These are phyloP conservation scores for Xiphophorus birchmanni DNA, from an alignment of 2,797 vertebrate genomes.

Conservation along the genomic window DNA sequence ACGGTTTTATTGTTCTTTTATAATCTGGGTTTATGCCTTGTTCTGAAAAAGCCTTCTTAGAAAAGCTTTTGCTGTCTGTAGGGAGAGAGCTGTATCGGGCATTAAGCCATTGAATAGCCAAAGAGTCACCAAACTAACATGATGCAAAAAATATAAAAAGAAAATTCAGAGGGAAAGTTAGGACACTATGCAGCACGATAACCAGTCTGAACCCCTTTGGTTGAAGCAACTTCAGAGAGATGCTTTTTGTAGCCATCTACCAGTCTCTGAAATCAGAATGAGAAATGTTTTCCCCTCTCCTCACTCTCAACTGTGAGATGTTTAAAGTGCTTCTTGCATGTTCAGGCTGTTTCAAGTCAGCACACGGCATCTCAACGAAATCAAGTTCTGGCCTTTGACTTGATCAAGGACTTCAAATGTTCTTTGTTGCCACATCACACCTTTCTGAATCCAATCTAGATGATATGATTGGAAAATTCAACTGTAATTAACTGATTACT, in stretches of 20 bases:
- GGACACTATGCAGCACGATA: background rate
- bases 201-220: background rate
- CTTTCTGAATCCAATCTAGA: too few relatives aligned
- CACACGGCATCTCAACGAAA: background rate
- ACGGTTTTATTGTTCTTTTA: conserved; percentile 78
- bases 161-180: background rate
- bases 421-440: background rate
- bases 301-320: background rate
- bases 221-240: background rate
- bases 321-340: background rate
- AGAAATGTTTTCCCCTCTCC: background rate
- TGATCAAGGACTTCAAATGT: background rate
- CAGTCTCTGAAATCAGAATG: background rate
- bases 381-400: background rate
- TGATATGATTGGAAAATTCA: too few relatives aligned
- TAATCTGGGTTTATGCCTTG: conserved; percentile 87
- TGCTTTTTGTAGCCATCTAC: too few relatives aligned
- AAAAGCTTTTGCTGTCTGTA: conserved; percentile 63
- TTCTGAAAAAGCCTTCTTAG: conserved; percentile 75
- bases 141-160: background rate
- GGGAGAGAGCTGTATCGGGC: conserved; percentile 48
- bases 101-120: conserved; percentile 59
- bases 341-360: background rate
- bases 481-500: too few relatives aligned
- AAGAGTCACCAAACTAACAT: conserved; percentile 7